These are phyloP conservation scores for Columba guinea DNA, from an alignment of 2,797 vertebrate genomes.

Conservation along the genomic window DNA sequence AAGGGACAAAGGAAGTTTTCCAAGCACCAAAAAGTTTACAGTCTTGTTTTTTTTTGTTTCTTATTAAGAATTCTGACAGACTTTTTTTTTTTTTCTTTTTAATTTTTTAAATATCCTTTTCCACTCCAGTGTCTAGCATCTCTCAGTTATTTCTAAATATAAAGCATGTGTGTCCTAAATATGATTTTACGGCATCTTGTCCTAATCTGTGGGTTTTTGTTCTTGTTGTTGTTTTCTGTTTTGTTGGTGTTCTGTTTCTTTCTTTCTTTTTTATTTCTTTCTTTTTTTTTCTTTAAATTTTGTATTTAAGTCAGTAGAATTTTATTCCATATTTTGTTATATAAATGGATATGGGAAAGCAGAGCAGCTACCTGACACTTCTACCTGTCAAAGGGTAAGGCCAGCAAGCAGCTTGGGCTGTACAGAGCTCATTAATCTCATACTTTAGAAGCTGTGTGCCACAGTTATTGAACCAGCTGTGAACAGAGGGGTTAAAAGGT, in stretches of 20 bases:
- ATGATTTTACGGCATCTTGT: neutral
- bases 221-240: no score
- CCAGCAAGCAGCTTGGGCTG: neutral
- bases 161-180: conserved; percentile 35
- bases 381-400: neutral
- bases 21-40: neutral
- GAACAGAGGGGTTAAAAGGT: neutral
- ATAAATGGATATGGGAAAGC: neutral
- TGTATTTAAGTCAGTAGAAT: neutral
- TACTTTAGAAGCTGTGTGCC: neutral
- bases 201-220: neutral
- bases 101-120: conserved; percentile 29
- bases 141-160: neutral
- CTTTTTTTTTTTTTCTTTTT: neutral
- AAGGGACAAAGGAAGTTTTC: neutral
- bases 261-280: neutral
- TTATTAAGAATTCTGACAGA: neutral
- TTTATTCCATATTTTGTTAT: neutral
- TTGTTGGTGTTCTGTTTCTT: no score
- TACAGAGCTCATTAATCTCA: neutral
- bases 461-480: neutral
- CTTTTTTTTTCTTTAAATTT: neutral
- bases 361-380: neutral
- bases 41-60: neutral
- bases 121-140: neutral